Base-by-base conservation (phyloP, 2,113 vertebrate genomes). In the Chunga burmeisteri region DNA sequence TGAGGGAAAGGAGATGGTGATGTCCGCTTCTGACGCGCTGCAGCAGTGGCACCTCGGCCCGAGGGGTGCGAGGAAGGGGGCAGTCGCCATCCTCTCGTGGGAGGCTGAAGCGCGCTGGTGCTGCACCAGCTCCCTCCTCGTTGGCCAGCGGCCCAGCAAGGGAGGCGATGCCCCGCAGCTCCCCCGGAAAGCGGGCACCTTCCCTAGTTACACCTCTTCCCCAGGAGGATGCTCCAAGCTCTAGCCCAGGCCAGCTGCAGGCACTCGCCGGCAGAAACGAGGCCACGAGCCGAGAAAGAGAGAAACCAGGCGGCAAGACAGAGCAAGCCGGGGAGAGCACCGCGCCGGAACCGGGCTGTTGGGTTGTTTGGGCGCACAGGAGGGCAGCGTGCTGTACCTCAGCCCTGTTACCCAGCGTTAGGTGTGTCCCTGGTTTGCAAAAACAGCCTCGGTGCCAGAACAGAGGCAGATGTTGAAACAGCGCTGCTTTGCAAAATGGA, bases 1-100 rank as follows among this genome's bases (percentile, higher is more conserved):
- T n/a, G 67, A 62, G 56, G 62, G 47, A 75, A 47, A 86, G 81
- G 49, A 63, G 32, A 8, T 30, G 11, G 10, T 19, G 38, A 55
- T 34, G 44, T 36, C n/a, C 46, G 11, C 44, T 71, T 27, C 36
- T 65, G 42, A 20, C 0, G 4, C 0, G 0, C 32, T 0, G 2
- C 55, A 42, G 44, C 3, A 7, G n/a, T 29, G 59, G 55, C 75
- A 86, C 25, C 21, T 42, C 49, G 30, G 18, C 44, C 55, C 2
- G 0, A 22, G 58, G 13, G 18, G 32, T 34, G 50, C 36, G 38
- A 52, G 61, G 67, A 55, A 63, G 29, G n/a, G 23, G n/a, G 29
- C 18, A 8, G 66, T 16, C 61, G 36, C 47, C 36, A 26, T 49
- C 61, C 34, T 44, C 61, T 59, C 1, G 0, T 12, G 70, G 70